phyloP scores from a whole-genome alignment of 2,797 vertebrate genomes.

The Sphenopsis melanotis region DNA sequence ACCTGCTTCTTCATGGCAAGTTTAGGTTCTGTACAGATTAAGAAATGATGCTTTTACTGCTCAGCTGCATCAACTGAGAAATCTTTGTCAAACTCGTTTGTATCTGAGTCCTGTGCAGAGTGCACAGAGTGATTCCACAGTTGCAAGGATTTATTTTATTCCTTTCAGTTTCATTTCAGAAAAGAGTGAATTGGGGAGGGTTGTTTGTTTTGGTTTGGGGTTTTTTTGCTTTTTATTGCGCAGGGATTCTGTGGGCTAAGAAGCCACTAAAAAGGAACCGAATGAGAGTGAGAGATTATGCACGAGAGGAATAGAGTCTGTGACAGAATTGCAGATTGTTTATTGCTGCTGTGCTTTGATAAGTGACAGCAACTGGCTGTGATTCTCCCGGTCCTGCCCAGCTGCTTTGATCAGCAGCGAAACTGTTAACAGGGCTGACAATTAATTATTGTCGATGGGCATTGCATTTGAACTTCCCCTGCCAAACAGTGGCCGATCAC shows the following conservation, averaged over 20 bases:
- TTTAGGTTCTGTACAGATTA: neutral
- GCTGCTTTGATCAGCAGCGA: conserved; percentile 6
- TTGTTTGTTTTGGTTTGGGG: neutral
- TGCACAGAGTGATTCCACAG: neutral
- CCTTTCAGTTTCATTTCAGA: neutral
- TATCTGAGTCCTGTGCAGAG: neutral
- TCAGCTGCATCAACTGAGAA: neutral
- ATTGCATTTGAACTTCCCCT: neutral
- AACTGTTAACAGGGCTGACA: conserved; percentile 18
- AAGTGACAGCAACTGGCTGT: neutral
- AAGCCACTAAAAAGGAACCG: neutral
- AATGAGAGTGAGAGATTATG: neutral
- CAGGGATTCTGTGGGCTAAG: neutral
- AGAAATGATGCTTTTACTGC: neutral
- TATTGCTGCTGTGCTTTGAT: neutral
- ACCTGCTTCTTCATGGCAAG: neutral
- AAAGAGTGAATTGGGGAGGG: neutral
- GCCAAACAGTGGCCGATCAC: neutral
- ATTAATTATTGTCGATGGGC: neutral
- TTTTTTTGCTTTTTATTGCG: neutral
- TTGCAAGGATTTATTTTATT: neutral
- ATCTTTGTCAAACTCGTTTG: neutral
- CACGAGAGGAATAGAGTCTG: neutral
- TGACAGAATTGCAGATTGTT: neutral
- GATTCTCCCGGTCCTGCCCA: neutral